Evolutionary conservation across 2,797 vertebrate species (phyloP), one percentile per base, ranked within the genome.

Genomic region (Enteromius afrohamiltoni): DNA sequence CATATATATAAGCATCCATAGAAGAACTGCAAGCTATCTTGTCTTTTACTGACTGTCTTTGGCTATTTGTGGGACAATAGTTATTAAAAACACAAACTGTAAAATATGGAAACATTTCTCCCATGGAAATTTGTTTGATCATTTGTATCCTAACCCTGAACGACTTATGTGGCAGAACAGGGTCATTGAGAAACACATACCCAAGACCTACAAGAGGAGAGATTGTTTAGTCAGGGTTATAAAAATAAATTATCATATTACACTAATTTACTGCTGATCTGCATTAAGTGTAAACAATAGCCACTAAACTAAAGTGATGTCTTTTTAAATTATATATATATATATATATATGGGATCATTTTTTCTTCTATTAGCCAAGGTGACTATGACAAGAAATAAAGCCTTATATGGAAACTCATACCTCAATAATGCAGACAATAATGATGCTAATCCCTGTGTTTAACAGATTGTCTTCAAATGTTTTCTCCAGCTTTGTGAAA

Each of bases 181-280:
- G 0, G 95, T 96, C 93, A 96, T 93, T 85, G 95, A 91, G 37
- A 95, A 95, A 42, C 95, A 96, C 95, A 96, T 96, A n/a, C 91
- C 95, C 91, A 96, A 82, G 4, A 96, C 95, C 95, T 96, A 89
- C 42, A 87, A 47, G 62, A 49, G 16, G 16, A 37, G 13, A 82
- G 8, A 86, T 21, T n/a, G 7, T 55, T 19, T 31, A 42, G 45
- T 37, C 9, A 55, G 31, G 23, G 6, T 40, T 34, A 51, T 3
- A 23, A 29, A 13, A 77, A 51, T n/a, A 26, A 16, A 5, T 23
- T 4, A 70, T 49, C 4, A 40, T n/a, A 37, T 11, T n/a, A 40
- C 65, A 40, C 1, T 55, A 58, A 10, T 67, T 67, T 67, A 37
- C 17, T 47, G 42, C 14, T 40, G 34, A 68, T 68, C 65, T 68